These are phyloP conservation scores for Timema podura DNA, from an alignment of 2,888 invertebrate species.

Conservation along the genomic window DNA sequence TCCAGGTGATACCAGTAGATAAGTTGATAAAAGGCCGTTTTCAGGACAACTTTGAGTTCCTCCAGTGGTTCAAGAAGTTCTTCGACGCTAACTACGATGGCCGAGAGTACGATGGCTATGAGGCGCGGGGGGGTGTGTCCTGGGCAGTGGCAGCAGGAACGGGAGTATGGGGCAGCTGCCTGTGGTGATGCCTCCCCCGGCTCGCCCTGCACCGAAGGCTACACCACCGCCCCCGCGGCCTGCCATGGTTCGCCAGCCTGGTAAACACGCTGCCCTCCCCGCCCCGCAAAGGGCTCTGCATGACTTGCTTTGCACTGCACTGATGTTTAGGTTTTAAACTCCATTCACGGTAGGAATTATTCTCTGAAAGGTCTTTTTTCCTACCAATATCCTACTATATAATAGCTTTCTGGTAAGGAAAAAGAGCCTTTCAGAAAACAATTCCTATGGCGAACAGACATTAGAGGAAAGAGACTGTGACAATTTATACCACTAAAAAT, in stretches of 20 bases:
- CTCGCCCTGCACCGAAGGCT: constrained; percentile 22
- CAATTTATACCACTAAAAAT: too few relatives aligned
- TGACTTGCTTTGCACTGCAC: too few relatives aligned
- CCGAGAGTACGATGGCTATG: constrained; percentile 89
- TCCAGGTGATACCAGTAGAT: constrained; percentile 98
- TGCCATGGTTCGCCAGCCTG: constrained; percentile 30
- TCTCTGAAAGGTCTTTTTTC: too few relatives aligned
- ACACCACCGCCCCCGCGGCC: constrained; percentile 27
- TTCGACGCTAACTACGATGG: constrained; percentile 99
- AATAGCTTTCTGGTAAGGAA: too few relatives aligned
- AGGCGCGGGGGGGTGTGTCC: constrained; percentile 78
- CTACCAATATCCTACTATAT: too few relatives aligned
- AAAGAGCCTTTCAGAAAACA: too few relatives aligned
- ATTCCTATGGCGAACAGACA: too few relatives aligned
- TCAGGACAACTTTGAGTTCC: constrained; percentile 99
- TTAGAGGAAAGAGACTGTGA: too few relatives aligned
- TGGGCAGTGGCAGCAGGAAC: constrained; percentile 56
- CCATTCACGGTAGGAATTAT: too few relatives aligned
- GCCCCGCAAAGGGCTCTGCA: too few relatives aligned
- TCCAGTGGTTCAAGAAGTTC: constrained; percentile 99
- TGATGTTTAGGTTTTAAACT: too few relatives aligned
- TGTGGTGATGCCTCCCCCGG: constrained; percentile 40
- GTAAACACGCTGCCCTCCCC: constrained; percentile 21
- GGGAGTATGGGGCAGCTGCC: constrained; percentile 49
- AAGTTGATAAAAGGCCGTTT: constrained; percentile 98